phyloP scores from a whole-genome alignment of 1,140 invertebrate genomes.

The Colletes latitarsis region DNA sequence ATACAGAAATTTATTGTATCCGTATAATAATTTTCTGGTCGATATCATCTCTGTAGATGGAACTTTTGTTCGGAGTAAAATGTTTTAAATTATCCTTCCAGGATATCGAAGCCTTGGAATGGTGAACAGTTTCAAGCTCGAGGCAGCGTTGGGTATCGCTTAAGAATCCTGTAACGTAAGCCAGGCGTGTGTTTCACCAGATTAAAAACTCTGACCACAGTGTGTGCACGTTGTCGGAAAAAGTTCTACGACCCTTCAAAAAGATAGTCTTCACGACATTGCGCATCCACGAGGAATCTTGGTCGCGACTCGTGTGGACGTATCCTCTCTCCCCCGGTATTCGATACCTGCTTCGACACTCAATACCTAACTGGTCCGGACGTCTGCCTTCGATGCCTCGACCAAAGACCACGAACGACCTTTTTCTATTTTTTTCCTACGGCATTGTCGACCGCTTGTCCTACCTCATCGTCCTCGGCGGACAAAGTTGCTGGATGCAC shows the following conservation, averaged over 20 bases:
- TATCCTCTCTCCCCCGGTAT: conserved; percentile 48
- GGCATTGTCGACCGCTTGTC: conserved; percentile 55
- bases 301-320: not conserved
- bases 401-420: conserved; percentile 21
- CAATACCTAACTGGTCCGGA: conserved; percentile 66
- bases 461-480: conserved; percentile 37
- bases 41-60: not conserved
- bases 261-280: not conserved
- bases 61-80: not conserved
- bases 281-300: conserved; percentile 37
- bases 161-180: conserved; percentile 17
- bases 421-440: conserved; percentile 49
- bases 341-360: conserved; percentile 65
- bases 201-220: conserved; percentile 28
- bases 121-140: not conserved
- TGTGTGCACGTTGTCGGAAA: not conserved
- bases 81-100: not conserved
- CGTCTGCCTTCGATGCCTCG: conserved; percentile 25
- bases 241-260: not conserved
- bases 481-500: conserved; percentile 2
- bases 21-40: not conserved
- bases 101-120: not conserved
- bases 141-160: conserved; percentile 8
- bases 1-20: no score
- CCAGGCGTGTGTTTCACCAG: not conserved